Conservation (phyloP, 2,113 vertebrate genomes). For the Numida meleagris region DNA sequence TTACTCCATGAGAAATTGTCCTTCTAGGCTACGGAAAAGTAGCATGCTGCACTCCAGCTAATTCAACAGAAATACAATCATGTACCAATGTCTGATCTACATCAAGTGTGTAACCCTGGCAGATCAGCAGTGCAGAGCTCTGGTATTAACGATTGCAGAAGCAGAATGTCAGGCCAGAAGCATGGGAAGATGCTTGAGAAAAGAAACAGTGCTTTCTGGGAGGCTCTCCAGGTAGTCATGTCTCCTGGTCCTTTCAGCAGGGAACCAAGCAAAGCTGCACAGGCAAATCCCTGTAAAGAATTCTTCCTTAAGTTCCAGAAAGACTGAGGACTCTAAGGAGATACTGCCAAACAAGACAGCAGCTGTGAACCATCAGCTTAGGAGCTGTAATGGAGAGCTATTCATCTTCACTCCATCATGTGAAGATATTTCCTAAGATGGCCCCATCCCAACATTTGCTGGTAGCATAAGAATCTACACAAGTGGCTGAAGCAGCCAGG, state of each 20-base stretch:
- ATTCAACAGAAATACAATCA: background rate
- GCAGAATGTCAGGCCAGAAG: background rate
- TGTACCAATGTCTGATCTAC: rapidly evolving
- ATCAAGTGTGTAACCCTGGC: background rate
- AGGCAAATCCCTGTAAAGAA: background rate
- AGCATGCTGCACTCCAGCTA: background rate
- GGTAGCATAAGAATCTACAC: background rate
- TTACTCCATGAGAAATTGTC: background rate
- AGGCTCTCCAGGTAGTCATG: background rate
- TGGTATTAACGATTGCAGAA: background rate
- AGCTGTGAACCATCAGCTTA: background rate
- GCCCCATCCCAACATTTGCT: background rate
- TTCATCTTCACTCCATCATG: rapidly evolving
- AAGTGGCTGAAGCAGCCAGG: background rate
- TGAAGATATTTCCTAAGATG: background rate
- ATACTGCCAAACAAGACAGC: background rate
- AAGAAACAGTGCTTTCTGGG: background rate
- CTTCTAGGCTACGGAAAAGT: background rate
- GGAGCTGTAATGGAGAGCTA: background rate
- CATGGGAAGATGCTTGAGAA: background rate
- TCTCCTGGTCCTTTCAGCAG: background rate
- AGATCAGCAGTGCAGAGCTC: background rate
- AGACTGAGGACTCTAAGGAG: background rate
- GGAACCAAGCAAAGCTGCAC: background rate
- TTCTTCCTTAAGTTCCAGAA: background rate